These are phyloP conservation scores for Coracopsis vasa DNA, from an alignment of 2,113 vertebrate genomes.

Conservation along the genomic window DNA sequence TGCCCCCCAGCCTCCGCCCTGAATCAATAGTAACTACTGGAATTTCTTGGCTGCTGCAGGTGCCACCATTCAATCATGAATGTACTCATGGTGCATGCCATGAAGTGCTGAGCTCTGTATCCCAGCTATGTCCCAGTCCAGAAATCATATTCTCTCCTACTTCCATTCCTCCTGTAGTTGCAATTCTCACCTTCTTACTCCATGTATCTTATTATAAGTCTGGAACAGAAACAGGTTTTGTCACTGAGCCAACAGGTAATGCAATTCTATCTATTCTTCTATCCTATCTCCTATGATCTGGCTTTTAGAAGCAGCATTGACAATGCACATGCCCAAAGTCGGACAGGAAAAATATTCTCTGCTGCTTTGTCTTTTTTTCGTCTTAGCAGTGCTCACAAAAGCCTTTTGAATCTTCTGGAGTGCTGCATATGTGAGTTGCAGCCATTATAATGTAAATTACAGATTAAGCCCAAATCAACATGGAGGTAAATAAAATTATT, in stretches of 20 bases:
- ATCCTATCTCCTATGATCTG: background rate
- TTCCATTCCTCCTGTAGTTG: background rate
- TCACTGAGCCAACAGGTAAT: background rate
- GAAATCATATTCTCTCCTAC: background rate
- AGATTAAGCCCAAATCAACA: background rate
- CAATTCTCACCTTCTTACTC: background rate
- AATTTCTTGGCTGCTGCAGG: background rate
- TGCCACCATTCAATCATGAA: background rate
- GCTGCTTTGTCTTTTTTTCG: background rate
- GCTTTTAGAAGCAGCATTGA: background rate
- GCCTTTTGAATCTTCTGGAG: background rate
- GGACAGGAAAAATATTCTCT: background rate
- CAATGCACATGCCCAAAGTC: background rate
- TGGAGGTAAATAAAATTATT: constrained; percentile 4
- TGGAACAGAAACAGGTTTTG: background rate
- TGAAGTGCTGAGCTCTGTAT: background rate
- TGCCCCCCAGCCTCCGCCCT: background rate
- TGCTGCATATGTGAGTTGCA: background rate
- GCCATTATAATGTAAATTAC: background rate
- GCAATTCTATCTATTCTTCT: background rate
- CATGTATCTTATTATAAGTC: background rate
- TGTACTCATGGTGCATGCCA: background rate
- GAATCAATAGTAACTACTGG: background rate
- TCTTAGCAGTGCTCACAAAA: background rate
- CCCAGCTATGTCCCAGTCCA: background rate